Evolutionary conservation across 2,888 invertebrate species (phyloP).

Genomic region (Calameuta filiformis): DNA sequence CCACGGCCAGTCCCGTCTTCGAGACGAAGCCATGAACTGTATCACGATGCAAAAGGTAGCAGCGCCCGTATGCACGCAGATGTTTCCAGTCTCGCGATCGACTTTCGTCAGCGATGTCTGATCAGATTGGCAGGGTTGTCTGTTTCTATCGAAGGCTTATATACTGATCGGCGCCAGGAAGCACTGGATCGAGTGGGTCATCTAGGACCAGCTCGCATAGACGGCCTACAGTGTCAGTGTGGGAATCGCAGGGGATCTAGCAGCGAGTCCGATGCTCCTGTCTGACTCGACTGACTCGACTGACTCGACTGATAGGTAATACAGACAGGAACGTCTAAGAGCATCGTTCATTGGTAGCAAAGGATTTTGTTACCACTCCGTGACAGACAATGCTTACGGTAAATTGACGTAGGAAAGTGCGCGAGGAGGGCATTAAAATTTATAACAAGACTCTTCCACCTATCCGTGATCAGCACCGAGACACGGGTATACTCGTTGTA

Average conservation of each 20-base stretch:
- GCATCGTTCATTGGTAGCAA: neutral
- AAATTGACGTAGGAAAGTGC: conserved; percentile 3
- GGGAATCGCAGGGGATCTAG: neutral
- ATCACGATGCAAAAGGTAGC: neutral
- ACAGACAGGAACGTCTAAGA: neutral
- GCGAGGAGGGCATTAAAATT: conserved; percentile 21
- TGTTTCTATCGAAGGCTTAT: neutral
- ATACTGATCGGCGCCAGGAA: neutral
- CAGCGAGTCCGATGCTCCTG: neutral
- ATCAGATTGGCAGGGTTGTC: neutral
- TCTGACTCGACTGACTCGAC: neutral
- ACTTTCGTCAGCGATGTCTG: neutral
- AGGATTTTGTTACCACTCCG: neutral
- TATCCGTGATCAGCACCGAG: conserved; percentile 20
- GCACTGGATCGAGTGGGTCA: neutral
- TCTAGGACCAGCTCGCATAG: neutral
- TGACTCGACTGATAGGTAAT: neutral
- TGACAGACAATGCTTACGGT: conserved; percentile 13
- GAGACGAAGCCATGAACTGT: conserved; percentile 14
- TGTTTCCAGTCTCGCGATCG: neutral
- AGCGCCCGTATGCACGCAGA: neutral
- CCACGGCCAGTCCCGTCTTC: neutral
- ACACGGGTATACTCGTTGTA: conserved; percentile 24
- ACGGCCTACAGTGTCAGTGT: neutral
- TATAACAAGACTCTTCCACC: conserved; percentile 15